These are phyloP conservation scores for Lamellibrachia satsuma DNA, from an alignment of 2,888 invertebrate genomes.

Conservation along the genomic window DNA sequence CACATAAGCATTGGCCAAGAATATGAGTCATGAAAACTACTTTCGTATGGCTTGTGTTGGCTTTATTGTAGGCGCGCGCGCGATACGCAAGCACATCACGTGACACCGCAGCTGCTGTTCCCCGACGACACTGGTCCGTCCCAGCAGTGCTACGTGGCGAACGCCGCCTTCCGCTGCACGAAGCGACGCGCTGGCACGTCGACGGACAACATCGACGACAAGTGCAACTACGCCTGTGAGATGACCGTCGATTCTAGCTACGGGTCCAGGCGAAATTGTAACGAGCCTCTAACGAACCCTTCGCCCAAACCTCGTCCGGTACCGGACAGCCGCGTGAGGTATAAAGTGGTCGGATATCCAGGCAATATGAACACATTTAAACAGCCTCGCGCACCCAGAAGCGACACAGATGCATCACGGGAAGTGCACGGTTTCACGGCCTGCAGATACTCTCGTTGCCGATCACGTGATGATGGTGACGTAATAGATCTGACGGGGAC, in stretches of 20 bases:
- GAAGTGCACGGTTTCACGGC: neutral
- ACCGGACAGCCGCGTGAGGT: neutral
- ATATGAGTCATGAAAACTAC: neutral
- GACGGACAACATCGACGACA: neutral
- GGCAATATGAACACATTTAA: neutral
- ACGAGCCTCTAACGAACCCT: neutral
- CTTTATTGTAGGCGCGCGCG: neutral
- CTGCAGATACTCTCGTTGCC: neutral
- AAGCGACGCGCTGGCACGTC: neutral
- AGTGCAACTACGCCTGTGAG: neutral
- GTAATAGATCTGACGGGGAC: neutral
- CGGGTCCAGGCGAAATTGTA: neutral
- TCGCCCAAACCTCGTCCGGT: neutral
- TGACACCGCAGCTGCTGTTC: neutral
- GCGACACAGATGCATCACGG: neutral
- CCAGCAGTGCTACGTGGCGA: neutral
- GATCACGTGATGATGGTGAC: slow-evolving; percentile 1
- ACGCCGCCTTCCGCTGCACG: neutral
- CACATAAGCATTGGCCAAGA: too few relatives aligned
- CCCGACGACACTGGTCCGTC: neutral
- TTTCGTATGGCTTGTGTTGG: neutral
- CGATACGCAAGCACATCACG: neutral
- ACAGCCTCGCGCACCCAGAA: neutral
- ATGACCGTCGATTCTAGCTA: neutral
- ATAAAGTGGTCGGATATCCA: neutral